Evolutionary conservation across 2,888 invertebrate genomes (phyloP).

Genomic region (Mechanitis mazaeus): DNA sequence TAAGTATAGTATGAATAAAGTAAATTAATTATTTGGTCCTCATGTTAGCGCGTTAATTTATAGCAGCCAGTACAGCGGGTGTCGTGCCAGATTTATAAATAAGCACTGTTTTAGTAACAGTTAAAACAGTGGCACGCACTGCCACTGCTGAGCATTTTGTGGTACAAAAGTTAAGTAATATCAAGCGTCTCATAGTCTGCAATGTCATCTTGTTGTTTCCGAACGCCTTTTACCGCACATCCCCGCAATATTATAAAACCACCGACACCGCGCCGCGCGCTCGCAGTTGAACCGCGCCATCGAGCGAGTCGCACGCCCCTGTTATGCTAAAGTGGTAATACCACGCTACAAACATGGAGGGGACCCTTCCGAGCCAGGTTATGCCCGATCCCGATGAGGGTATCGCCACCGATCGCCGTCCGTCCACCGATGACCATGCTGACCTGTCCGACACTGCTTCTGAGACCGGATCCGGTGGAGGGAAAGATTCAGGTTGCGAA

Average conservation of each 20-base stretch:
- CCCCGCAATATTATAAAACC: conserved; percentile 71
- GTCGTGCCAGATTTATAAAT: too few species aligned
- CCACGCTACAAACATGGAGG: conserved; percentile 62
- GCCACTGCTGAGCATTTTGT: too few species aligned
- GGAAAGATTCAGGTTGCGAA: conserved; percentile 83
- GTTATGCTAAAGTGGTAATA: conserved; percentile 58
- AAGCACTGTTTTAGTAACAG: too few species aligned
- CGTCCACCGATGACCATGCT: conserved; percentile 78
- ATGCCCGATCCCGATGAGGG: conserved; percentile 65
- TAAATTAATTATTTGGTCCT: too few species aligned
- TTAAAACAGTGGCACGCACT: too few species aligned
- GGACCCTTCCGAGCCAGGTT: conserved; percentile 53
- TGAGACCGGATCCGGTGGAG: conserved; percentile 78
- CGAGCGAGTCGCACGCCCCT: conserved; percentile 61
- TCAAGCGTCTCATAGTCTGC: conserved; percentile 51
- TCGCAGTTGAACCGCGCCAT: conserved; percentile 64
- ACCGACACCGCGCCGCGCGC: conserved; percentile 58
- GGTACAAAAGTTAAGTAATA: conserved; percentile 15
- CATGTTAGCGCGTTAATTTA: too few species aligned
- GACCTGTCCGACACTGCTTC: conserved; percentile 82
- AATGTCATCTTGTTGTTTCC: conserved; percentile 66
- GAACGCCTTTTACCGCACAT: conserved; percentile 67
- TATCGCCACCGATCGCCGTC: conserved; percentile 67
- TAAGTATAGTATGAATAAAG: too few species aligned
- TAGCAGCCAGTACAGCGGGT: too few species aligned